These are phyloP conservation scores for Clitarchus hookeri DNA, from an alignment of 2,888 invertebrate genomes.

Conservation along the genomic window DNA sequence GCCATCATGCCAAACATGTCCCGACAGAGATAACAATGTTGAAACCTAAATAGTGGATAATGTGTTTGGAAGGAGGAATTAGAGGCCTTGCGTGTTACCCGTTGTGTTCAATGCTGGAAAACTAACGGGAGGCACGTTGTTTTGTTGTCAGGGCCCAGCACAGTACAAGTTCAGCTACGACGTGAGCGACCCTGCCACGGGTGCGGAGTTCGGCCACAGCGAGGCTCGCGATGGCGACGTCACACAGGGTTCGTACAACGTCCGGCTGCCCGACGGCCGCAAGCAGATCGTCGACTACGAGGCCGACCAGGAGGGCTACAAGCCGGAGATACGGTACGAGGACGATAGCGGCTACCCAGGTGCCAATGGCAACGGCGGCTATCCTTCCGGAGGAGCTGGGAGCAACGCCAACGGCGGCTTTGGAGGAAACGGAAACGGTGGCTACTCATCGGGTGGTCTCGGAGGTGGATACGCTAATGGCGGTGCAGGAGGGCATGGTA, in stretches of 20 bases:
- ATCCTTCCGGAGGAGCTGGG: slow-evolving; percentile 20
- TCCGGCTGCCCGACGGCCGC: slow-evolving; percentile 43
- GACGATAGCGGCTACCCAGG: slow-evolving; percentile 22
- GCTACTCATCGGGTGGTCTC: slow-evolving; percentile 17
- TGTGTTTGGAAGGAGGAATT: no score
- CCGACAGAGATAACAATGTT: no score
- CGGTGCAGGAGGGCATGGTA: slow-evolving; percentile 16
- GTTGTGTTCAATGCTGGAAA: no score
- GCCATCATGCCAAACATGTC: no score
- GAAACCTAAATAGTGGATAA: no score
- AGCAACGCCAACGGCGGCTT: slow-evolving; percentile 25
- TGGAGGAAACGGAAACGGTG: slow-evolving; percentile 28
- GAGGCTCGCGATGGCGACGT: slow-evolving; percentile 41
- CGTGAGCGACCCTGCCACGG: slow-evolving; percentile 40
- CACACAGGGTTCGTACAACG: slow-evolving; percentile 42
- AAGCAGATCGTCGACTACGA: slow-evolving; percentile 43
- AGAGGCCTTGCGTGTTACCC: no score
- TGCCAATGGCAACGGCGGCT: slow-evolving; percentile 34
- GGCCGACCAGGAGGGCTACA: slow-evolving; percentile 41
- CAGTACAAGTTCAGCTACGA: slow-evolving; percentile 43
- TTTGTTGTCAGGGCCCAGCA: slow-evolving; percentile 39
- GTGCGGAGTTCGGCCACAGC: slow-evolving; percentile 41
- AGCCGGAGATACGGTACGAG: slow-evolving; percentile 43
- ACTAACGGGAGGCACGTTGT: not conserved
- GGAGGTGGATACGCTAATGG: slow-evolving; percentile 22